Evolutionary conservation across 2,113 vertebrate genomes (phyloP).

Genomic region (Rhizomys pruinosus): DNA sequence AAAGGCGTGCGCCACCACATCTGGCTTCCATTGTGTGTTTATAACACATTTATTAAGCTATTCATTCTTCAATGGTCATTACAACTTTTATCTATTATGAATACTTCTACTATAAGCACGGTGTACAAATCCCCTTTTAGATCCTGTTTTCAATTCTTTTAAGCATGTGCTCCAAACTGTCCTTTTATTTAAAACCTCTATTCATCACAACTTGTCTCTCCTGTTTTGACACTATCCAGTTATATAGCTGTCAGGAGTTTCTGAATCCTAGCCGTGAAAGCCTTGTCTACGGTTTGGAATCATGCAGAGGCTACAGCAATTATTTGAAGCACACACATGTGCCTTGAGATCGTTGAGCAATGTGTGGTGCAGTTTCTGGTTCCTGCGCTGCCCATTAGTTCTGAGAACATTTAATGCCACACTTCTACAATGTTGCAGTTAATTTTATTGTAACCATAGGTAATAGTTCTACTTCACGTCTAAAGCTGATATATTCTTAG

Average conservation of each 20-base stretch:
- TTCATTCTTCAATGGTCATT: neutral
- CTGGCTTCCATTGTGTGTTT: no score
- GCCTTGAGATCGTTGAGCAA: neutral
- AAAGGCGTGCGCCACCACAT: no score
- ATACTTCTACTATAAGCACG: neutral
- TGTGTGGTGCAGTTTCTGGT: neutral
- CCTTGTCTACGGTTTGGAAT: neutral
- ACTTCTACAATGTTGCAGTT: slow-evolving; percentile 70
- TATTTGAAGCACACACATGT: neutral
- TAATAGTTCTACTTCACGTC: slow-evolving; percentile 70
- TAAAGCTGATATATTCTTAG: slow-evolving; percentile 74
- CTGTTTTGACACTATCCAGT: neutral
- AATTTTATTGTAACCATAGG: slow-evolving; percentile 71
- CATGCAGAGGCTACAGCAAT: neutral
- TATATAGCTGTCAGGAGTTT: neutral
- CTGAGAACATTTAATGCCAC: neutral
- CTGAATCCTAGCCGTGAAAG: no score
- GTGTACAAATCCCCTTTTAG: neutral
- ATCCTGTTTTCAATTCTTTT: neutral
- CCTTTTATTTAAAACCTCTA: neutral
- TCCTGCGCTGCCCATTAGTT: neutral
- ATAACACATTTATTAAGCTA: neutral
- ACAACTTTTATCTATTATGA: neutral
- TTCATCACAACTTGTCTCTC: neutral
- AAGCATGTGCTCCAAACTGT: neutral